Evolutionary conservation across 64 coral and sea anemone species (phyloP).

Genomic region (Stylophora pistillata): DNA sequence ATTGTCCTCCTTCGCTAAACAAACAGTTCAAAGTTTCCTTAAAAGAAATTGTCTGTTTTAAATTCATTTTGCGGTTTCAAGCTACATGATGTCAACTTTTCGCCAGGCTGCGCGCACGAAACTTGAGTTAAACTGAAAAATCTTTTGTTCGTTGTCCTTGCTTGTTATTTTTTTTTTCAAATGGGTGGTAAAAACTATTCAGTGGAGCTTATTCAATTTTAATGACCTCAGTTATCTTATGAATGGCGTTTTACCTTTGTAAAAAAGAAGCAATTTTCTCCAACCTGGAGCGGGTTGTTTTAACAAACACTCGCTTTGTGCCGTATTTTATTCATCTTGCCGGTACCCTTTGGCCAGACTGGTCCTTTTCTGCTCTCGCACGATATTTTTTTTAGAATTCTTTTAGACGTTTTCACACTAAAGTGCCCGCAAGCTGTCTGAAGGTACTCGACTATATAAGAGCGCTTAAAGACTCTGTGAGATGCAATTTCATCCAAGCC

Average conservation of each 20-base stretch:
- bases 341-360: neutral
- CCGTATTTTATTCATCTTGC: neutral
- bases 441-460: neutral
- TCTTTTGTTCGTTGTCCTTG: neutral
- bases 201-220: conserved; percentile 19
- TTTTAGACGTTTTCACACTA: neutral
- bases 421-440: neutral
- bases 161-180: conserved; percentile 37
- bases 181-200: conserved; percentile 20
- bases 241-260: neutral
- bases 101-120: neutral
- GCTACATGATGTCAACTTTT: neutral
- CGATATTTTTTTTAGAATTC: neutral
- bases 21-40: conserved; percentile 22
- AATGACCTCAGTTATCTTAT: conserved; percentile 3
- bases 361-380: neutral
- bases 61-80: conserved; percentile 23
- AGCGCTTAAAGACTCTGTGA: neutral
- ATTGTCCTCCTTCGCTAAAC: conserved; percentile 5
- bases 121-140: neutral
- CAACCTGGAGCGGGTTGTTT: neutral
- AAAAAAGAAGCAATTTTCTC: neutral
- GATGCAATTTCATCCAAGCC: neutral
- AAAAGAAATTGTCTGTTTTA: neutral
- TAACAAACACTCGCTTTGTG: neutral